Evolutionary conservation across 2,113 vertebrate species (phyloP).

Genomic region (Myodes glareolus): DNA sequence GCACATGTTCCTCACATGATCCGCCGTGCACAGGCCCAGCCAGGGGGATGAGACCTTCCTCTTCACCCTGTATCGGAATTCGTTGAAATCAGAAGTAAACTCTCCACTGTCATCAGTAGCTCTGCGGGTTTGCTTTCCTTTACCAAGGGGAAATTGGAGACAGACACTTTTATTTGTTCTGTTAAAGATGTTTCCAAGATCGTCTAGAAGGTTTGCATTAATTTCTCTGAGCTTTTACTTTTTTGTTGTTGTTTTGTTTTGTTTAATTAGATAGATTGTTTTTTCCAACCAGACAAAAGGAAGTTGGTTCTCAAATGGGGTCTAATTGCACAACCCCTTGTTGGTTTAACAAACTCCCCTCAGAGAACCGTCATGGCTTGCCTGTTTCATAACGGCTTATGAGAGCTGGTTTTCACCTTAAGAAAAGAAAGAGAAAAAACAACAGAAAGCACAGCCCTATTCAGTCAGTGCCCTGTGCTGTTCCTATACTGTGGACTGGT

Average conservation of each 20-base stretch:
- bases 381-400: background rate
- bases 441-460: background rate
- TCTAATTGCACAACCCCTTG: background rate
- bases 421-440: background rate
- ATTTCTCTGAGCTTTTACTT: background rate
- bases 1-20: rapidly evolving
- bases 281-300: background rate
- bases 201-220: background rate
- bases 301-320: background rate
- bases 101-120: background rate
- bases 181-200: background rate
- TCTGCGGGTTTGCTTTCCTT: background rate
- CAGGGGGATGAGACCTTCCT: no score
- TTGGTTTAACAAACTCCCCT: background rate
- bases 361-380: background rate
- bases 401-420: background rate
- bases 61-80: no score
- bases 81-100: background rate
- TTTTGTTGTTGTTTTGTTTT: background rate
- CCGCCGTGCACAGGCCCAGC: background rate
- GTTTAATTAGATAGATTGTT: background rate
- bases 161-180: background rate
- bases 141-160: background rate
- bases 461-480: rapidly evolving
- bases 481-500: background rate